Evolutionary conservation across 1,140 invertebrate genomes (phyloP), one percentile per base, ranked within the genome.

Genomic region (Drosophila ogumai): DNA sequence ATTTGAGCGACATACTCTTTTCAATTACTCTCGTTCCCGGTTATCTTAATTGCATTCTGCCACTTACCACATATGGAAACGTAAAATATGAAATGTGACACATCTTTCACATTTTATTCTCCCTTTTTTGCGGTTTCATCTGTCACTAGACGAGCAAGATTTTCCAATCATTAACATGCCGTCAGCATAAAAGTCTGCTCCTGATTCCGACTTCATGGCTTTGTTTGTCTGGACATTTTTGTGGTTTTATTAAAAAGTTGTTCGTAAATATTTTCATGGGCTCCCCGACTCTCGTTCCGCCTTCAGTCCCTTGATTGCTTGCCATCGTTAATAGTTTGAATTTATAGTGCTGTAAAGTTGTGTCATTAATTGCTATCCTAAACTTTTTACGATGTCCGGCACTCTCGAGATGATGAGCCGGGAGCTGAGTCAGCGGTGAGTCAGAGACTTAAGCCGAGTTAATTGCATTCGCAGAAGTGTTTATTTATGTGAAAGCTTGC

Each of bases 111-210:
- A 32, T 75, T 57, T 47, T 47, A 52, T 31, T 47, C 19, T 52
- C 32, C 31, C 34, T 71, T 50, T 66, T 76, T 58, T 77, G 74
- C 36, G 74, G 74, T 77, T 77, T 46, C 47, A 54, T 52, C 69
- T 63, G 69, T 50, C 52, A 40, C 50, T 46, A 63, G 41, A 54
- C 54, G 55, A 65, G 59, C 36, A 59, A 76, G 59, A 60, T 81
- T 81, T 76, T 68, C 46, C 73, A 58, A 74, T 74, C 59, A 81
- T 79, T 61, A 72, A 68, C 44, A 72, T 69, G 81, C 31, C 74
- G 68, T 79, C 74, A 72, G 46, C 82, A 82, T 44, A 79, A 85
- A 81, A 63, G 52, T 66, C 72, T 86, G 72, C 54, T 47, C 15
- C 41, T 50, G 19, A 47, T 47, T 47, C 34, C 13, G 13, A 6